Base-by-base conservation (phyloP, 2,888 invertebrate genomes). In the Andrena chrysosceles region DNA sequence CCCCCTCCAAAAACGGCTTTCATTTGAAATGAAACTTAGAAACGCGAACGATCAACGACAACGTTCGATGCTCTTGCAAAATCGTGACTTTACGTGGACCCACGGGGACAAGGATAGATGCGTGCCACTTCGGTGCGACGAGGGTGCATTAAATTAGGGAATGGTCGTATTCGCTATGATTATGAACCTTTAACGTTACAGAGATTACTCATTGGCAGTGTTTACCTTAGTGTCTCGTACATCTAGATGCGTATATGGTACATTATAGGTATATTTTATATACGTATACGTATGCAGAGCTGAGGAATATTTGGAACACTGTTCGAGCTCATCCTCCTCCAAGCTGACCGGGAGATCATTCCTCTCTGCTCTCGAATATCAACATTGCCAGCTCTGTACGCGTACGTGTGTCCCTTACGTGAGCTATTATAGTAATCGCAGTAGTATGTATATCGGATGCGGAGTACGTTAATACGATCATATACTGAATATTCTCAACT, bases 231-330 rank as follows among this genome's bases (percentile, higher is more conserved):
- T 80, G 74, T 66, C 81, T 85, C 77, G 80, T 85, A 85, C 78
- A 86, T 84, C 81, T 87, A 88, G 72, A 79, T 84, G 85, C 85
- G 83, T 87, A 83, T 82, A 87, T 81, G 67, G 81, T 87, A 86
- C 87, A 83, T 77, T 79, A 82, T 71, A 56, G 42, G 10, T 56
- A 84, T 84, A 79, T 73, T 76, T 84, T 48, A 79, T 69, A 48
- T 56, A 77, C 83, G 75, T 35, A 72, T 56, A 73, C 83, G 75
- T 64, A 68, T 54, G 68, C 77, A 69, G 79, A 79, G 83, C 71
- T 48, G 77, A 71, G 52, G 72, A 77, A 20, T 70, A 72, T n/a
- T 70, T 80, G 49, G 66, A 70, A 75, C 49, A 85, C 63, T 72
- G 80, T 72, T 72, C 72, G 29, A 71, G 5, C 23, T 10, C 1